Evolutionary conservation across 2,888 invertebrate species (phyloP), one percentile per base, ranked within the genome.

Genomic region (Ormyrus thymus): DNA sequence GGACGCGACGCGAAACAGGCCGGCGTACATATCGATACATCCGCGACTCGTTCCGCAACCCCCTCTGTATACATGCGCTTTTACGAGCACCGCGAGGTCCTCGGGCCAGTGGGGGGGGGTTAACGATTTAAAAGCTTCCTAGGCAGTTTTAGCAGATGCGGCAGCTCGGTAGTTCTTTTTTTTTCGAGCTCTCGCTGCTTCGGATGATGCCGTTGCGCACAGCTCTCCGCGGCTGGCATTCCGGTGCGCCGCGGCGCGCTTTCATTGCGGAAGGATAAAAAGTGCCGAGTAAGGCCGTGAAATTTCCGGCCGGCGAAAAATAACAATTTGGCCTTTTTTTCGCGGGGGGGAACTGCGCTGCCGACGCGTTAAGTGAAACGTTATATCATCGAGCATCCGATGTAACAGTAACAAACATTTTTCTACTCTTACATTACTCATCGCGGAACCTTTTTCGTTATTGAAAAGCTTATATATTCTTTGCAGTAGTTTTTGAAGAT

Each of bases 61-160:
- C 29, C 69, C n/a, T 58, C 51, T 45, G 8, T 55, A 70, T 61
- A 48, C 66, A 51, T 58, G 50, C 50, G 43, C 66, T 66, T 66
- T 66, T 66, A 66, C 66, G 66, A 66, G 8, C 45, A n/a, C 66
- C 53, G 43, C 4, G 29, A 29, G 29, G 29, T 29, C 29, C 29
- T 29, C 29, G 29, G 29, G 29, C 29, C n/a, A n/a, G n/a, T n/a
- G 29, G 45, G 11, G 51, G 43, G 64, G 51, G 15, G 11, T 66
- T 53, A 66, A 66, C 66, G 66, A 51, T 53, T 51, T 66, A 66
- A 53, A 66, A 53, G 66, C 65, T 65, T 77, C 68, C 79, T 29
- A 29, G 29, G 29, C 4, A 29, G 29, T 29, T 29, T 29, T 29
- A 29, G 29, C 29, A 29, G 29, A 29, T 29, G 29, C 29, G 29